Conservation (phyloP, 2,888 invertebrate species). For the Orthosia gothica region DNA sequence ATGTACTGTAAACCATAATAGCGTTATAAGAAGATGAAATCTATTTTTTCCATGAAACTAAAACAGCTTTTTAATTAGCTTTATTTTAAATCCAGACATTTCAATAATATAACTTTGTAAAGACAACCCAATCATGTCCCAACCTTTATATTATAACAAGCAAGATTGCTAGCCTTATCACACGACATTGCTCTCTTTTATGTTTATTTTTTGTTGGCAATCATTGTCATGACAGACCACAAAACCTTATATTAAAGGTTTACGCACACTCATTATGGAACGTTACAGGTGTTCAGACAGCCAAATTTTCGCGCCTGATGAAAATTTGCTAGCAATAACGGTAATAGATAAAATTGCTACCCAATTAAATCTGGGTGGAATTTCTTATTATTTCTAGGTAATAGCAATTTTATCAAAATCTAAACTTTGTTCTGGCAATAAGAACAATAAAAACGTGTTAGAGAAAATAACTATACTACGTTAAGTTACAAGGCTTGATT, state of each 20-base stretch:
- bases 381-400: too few species aligned
- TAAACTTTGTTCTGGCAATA: neutral
- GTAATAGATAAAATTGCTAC: neutral
- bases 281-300: neutral
- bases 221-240: conserved; percentile 23
- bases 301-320: conserved; percentile 2
- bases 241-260: conserved; percentile 39
- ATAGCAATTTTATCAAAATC: neutral
- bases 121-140: neutral
- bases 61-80: neutral
- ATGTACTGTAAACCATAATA: too few species aligned
- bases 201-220: conserved; percentile 29
- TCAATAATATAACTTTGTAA: neutral
- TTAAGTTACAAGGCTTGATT: too few species aligned
- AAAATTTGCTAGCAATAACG: conserved; percentile 16
- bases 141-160: neutral
- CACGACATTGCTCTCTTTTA: neutral
- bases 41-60: too few species aligned
- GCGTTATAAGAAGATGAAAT: too few species aligned
- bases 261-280: conserved; percentile 22
- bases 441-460: neutral
- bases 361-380: neutral
- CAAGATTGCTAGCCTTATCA: conserved; percentile 1
- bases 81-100: neutral
- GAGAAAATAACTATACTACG: neutral